Conservation (phyloP, 1,140 invertebrate species). For the Trachymyrmex cornetzi region DNA sequence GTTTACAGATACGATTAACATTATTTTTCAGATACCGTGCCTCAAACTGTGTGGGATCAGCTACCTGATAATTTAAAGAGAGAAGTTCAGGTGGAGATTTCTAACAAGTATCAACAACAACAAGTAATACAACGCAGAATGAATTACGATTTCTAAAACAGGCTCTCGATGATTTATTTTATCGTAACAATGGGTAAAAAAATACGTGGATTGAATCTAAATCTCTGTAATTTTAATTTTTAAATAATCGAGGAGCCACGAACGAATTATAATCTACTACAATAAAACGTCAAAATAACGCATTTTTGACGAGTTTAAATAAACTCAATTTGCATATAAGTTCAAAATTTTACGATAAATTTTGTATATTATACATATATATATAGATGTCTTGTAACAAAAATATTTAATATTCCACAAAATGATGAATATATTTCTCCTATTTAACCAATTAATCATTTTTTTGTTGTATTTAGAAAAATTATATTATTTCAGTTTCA, state of each 20-base stretch:
- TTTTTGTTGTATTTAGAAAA: slow-evolving; percentile 30
- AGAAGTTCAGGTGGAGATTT: slow-evolving; percentile 89
- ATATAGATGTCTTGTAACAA: slow-evolving; percentile 2
- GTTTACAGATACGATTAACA: slow-evolving; percentile 4
- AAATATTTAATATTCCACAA: slow-evolving; percentile 45
- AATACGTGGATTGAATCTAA: neutral
- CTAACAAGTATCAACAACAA: slow-evolving; percentile 54
- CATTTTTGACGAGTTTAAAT: neutral
- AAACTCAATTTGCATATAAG: slow-evolving; percentile 17
- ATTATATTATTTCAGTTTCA: neutral
- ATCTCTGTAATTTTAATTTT: slow-evolving; percentile 8
- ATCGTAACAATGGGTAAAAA: neutral
- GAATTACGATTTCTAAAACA: slow-evolving; percentile 27
- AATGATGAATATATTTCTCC: slow-evolving; percentile 23
- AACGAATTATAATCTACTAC: slow-evolving; percentile 14
- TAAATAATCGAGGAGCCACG: neutral
- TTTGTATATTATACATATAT: slow-evolving; percentile 27
- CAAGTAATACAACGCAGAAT: slow-evolving; percentile 2
- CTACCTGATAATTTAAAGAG: slow-evolving; percentile 90
- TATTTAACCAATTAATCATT: slow-evolving; percentile 28
- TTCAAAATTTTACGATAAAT: slow-evolving; percentile 7
- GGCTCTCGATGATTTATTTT: slow-evolving; percentile 7
- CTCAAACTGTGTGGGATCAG: slow-evolving; percentile 92
- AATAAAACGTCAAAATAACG: slow-evolving; percentile 8
- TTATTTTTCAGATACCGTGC: slow-evolving; percentile 91